Evolutionary conservation across 2,797 vertebrate species (phyloP), one percentile per base, ranked within the genome.

Genomic region (Hypotaenidia philippensis): DNA sequence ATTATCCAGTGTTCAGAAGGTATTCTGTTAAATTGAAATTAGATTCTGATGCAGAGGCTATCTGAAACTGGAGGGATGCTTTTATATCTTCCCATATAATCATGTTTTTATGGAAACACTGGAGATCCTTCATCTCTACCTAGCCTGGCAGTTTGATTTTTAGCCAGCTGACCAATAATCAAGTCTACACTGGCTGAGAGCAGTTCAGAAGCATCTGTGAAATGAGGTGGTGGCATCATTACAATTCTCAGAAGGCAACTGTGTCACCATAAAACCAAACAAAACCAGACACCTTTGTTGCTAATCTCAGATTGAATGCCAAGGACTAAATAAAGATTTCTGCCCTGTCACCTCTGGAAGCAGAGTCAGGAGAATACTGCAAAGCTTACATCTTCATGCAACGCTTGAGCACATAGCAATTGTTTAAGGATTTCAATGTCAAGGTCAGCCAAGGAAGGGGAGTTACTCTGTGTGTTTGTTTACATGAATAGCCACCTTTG

Each of bases 321-420:
- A 79, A 83, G 83, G 55, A 72, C 74, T 78, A 72, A 83, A 92
- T 71, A 68, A 83, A 87, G 72, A 68, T 72, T 82, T 86, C 83
- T 91, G 79, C 64, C 70, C 68, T 78, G 72, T 47, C 75, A 84
- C 55, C 55, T 63, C 50, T 81, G 57, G 45, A 53, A 68, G 38
- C 9, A 3, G 49, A 66, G 63, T 47, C 79, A 32, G 52, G 20
- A 40, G 56, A 52, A 41, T 16, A 64, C 29, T 69, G 85, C 71
- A 83, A 52, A 82, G 68, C 53, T 83, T 59, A 31, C 34, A 18
- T 47, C 75, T 69, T 79, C 1, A 3, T 8, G 31, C 59, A 45
- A 45, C 0, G 3, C 80, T 56, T 34, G 34, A 60, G 34, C 72
- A 80, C 7, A 0, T 4, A 72, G 86, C 64, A 64, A 18, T n/a